Conservation (phyloP, 2,797 vertebrate species). For the Sitta carolinensis region DNA sequence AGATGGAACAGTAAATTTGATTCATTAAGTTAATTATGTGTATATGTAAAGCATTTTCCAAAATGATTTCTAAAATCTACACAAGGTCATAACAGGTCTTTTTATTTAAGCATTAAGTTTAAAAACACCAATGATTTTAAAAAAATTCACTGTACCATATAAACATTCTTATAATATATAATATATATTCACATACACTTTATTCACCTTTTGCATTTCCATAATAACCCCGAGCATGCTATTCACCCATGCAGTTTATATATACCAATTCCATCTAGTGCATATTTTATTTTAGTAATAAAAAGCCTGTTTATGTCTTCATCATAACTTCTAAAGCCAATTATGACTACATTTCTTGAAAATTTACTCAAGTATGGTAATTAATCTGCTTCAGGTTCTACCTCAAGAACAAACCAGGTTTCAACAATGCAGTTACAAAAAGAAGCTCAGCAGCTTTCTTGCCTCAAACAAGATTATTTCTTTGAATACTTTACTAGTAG, state of each 20-base stretch:
- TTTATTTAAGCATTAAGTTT: not conserved
- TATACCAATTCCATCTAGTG: not conserved
- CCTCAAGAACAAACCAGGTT: not conserved
- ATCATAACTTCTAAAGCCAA: not conserved
- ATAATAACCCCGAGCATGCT: not conserved
- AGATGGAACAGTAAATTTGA: constrained; percentile 36
- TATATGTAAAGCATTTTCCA: constrained; percentile 27
- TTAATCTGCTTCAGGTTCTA: not conserved
- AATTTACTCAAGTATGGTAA: not conserved
- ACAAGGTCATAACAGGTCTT: constrained; percentile 34
- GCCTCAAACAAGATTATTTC: not conserved
- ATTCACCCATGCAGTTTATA: not conserved
- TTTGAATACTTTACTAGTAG: not conserved
- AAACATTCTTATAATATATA: not conserved
- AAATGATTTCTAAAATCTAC: constrained; percentile 11
- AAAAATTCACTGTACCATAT: not conserved
- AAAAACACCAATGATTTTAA: not conserved
- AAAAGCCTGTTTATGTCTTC: not conserved
- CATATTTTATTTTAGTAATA: not conserved
- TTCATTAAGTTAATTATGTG: constrained; percentile 47
- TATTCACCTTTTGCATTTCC: not conserved
- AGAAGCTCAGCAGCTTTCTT: not conserved
- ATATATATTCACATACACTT: not conserved
- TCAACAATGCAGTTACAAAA: not conserved
- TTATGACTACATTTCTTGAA: not conserved